Conservation (phyloP, 2,797 vertebrate species). For the Kryptopterus vitreolus region DNA sequence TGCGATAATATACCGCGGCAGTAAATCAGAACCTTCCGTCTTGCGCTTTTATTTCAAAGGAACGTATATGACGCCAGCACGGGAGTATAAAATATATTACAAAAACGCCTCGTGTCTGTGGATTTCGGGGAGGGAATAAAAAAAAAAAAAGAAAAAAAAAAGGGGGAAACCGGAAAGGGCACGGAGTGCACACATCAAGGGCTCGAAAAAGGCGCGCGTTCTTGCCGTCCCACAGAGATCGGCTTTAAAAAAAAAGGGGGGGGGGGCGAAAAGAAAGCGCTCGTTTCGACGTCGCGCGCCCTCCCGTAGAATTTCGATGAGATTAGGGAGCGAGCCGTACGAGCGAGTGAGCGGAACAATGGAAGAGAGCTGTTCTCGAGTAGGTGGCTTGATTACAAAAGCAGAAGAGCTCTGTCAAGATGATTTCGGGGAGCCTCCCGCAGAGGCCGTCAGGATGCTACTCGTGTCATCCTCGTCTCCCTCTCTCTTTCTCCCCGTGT, state of each 20-base stretch:
- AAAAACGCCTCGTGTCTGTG: conserved; percentile 20
- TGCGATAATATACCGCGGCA: neutral
- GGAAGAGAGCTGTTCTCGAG: conserved; percentile 66
- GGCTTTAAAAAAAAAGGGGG: conserved; percentile 46
- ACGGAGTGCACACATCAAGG: conserved; percentile 57
- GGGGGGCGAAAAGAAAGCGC: conserved; percentile 62
- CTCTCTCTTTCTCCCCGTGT: conserved; percentile 52
- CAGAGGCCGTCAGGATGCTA: conserved; percentile 67
- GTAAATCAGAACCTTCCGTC: conserved; percentile 29
- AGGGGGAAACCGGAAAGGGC: conserved; percentile 44
- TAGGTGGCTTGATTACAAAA: conserved; percentile 72
- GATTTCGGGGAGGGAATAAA: neutral
- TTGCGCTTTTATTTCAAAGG: conserved; percentile 27
- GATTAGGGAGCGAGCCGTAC: conserved; percentile 65
- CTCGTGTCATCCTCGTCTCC: conserved; percentile 58
- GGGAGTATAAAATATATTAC: conserved; percentile 18
- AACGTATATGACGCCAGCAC: conserved; percentile 5
- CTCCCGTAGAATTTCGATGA: conserved; percentile 73
- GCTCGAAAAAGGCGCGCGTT: conserved; percentile 52
- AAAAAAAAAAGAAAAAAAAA: conserved; percentile 9
- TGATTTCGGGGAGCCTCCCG: conserved; percentile 73
- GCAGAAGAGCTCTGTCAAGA: conserved; percentile 64
- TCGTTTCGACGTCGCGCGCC: conserved; percentile 33
- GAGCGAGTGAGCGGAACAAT: conserved; percentile 62
- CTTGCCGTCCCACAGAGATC: conserved; percentile 64